A percentile compares a stretch with the other conserved stretches of the same genome.
Conservation (phyloP, 2,797 vertebrate genomes). For the Bradypodion ventrale region DNA sequence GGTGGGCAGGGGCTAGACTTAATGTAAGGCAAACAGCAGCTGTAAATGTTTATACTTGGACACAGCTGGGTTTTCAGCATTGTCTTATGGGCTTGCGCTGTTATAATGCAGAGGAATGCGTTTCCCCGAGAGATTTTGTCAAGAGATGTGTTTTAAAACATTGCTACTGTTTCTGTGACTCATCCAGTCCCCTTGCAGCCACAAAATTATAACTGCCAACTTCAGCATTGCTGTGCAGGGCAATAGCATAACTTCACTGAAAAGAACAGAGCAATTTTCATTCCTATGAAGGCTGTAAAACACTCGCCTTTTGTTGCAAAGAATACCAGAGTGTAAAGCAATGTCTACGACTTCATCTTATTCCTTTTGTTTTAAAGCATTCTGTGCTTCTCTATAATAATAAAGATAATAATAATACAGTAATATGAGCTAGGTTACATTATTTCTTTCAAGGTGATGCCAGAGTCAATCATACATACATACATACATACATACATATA, state of each 20-base stretch:
- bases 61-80: neutral
- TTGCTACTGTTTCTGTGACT: accelerated
- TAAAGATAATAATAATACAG: too few relatives aligned
- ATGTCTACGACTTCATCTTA: neutral
- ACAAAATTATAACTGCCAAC: slow-evolving; percentile 3
- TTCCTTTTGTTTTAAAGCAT: neutral
- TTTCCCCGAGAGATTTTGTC: slow-evolving; percentile 24
- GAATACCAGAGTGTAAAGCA: neutral
- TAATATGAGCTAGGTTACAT: neutral
- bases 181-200: slow-evolving; percentile 13
- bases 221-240: slow-evolving; percentile 13
- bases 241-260: neutral
- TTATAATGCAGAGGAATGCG: slow-evolving; percentile 24
- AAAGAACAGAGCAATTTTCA: slow-evolving; percentile 12
- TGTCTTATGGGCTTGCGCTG: neutral
- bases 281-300: slow-evolving; percentile 20
- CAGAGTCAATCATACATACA: neutral
- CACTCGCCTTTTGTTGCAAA: neutral
- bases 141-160: neutral
- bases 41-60: slow-evolving; percentile 33
- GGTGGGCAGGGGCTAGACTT: neutral
- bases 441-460: neutral
- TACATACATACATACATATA: too few relatives aligned
- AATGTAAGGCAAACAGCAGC: neutral
- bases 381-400: neutral